Evolutionary conservation across 2,113 vertebrate species (phyloP).

Genomic region (Aphyosemion australe): DNA sequence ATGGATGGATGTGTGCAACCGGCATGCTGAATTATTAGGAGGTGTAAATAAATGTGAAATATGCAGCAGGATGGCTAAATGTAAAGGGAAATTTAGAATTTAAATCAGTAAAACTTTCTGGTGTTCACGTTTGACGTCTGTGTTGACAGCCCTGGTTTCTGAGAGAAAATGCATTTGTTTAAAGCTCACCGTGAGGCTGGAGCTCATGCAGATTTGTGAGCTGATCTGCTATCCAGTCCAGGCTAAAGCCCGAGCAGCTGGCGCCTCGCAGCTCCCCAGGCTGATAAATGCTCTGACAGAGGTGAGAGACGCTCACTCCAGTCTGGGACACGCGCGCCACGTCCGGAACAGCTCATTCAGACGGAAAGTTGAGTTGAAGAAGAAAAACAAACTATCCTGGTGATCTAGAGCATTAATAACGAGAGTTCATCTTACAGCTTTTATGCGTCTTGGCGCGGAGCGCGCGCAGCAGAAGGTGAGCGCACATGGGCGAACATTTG

Average conservation of each 20-base stretch:
- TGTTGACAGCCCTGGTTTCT: neutral
- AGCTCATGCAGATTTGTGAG: conserved; percentile 18
- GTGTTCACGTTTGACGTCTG: neutral
- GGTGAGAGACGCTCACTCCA: conserved; percentile 34
- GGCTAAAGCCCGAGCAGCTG: conserved; percentile 41
- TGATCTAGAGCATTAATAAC: conserved; percentile 49
- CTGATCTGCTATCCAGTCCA: conserved; percentile 12
- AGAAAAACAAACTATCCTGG: conserved; percentile 8
- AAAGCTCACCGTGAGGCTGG: neutral
- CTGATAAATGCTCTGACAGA: conserved; percentile 54
- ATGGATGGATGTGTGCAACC: too few relatives aligned
- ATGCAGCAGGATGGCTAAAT: too few relatives aligned
- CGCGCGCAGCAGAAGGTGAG: conserved; percentile 36
- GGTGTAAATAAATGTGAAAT: too few relatives aligned
- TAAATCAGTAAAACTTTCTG: too few relatives aligned
- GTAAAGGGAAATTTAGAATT: too few relatives aligned
- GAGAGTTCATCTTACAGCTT: conserved; percentile 9
- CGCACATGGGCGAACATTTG: conserved; percentile 53
- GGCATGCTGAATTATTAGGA: too few relatives aligned
- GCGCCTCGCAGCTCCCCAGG: conserved; percentile 27
- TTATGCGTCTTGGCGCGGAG: conserved; percentile 24
- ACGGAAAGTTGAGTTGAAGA: conserved; percentile 39
- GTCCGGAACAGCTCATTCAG: conserved; percentile 31
- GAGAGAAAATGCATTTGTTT: neutral
- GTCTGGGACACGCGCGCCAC: conserved; percentile 26